These are phyloP conservation scores for Heterohyrax brucei DNA, from an alignment of 2,797 vertebrate genomes.

Conservation along the genomic window DNA sequence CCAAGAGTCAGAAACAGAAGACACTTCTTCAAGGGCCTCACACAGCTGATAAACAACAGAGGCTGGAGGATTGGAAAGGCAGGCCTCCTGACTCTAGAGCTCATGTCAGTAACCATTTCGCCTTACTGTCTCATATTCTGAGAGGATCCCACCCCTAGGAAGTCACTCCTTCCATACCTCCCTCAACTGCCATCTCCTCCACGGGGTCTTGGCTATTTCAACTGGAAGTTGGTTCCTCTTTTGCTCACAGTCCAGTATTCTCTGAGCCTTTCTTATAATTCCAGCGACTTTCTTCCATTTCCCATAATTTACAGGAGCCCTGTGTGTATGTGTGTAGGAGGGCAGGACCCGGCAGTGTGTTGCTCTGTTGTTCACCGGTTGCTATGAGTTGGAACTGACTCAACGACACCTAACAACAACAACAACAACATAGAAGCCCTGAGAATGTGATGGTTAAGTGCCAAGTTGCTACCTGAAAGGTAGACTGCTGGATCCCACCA, in stretches of 20 bases:
- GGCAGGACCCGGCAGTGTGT: too few species aligned
- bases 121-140: not conserved
- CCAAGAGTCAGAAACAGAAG: not conserved
- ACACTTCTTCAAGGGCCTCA: not conserved
- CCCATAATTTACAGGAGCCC: not conserved
- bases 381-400: too few species aligned
- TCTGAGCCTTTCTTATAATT: not conserved
- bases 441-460: not conserved
- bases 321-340: not conserved
- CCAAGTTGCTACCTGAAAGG: not conserved
- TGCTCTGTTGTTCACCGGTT: too few species aligned
- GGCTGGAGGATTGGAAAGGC: not conserved
- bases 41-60: rapidly evolving
- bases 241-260: not conserved
- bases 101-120: not conserved
- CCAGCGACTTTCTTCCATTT: not conserved
- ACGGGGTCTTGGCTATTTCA: not conserved
- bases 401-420: too few species aligned
- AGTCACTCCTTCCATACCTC: not conserved
- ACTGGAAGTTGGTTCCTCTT: not conserved
- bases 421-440: not conserved
- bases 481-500: not conserved
- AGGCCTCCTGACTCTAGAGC: not conserved
- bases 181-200: not conserved
- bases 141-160: not conserved